These are phyloP conservation scores for Rhyacophila evoluta DNA, from an alignment of 2,888 invertebrate genomes.

Conservation along the genomic window DNA sequence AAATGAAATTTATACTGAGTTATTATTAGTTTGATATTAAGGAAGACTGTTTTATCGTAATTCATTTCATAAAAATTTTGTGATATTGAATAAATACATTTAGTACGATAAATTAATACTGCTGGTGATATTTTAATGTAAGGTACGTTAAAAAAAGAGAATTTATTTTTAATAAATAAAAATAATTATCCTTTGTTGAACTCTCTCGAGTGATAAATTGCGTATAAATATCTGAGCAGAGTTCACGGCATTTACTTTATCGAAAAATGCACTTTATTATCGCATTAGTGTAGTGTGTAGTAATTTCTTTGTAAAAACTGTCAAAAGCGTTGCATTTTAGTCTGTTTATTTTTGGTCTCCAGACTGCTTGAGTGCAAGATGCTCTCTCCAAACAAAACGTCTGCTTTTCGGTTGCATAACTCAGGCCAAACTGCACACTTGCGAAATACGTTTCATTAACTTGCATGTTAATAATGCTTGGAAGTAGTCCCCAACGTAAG, in stretches of 20 bases:
- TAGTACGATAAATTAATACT: too few species aligned
- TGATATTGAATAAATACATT: too few species aligned
- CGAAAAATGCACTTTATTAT: conserved; percentile 9
- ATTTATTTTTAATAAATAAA: too few species aligned
- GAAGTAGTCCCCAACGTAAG: background rate
- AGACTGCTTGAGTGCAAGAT: conserved; percentile 20
- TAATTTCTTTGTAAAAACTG: background rate
- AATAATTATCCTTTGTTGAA: too few species aligned
- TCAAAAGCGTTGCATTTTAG: background rate
- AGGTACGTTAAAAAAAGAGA: too few species aligned
- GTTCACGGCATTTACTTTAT: background rate
- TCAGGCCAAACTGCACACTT: conserved; percentile 8
- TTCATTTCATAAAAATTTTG: too few species aligned
- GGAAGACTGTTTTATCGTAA: too few species aligned
- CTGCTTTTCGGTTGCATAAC: conserved; percentile 14
- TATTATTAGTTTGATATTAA: too few species aligned
- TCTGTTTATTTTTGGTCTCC: conserved; percentile 4
- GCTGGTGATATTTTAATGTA: too few species aligned
- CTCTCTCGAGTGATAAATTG: too few species aligned
- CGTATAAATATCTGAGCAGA: background rate
- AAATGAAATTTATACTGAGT: too few species aligned
- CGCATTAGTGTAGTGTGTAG: conserved; percentile 16
- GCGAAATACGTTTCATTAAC: conserved; percentile 18
- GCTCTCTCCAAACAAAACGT: conserved; percentile 11
- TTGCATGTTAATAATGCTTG: background rate